phyloP scores from a whole-genome alignment of 2,113 vertebrate species.

The Microtus pennsylvanicus region DNA sequence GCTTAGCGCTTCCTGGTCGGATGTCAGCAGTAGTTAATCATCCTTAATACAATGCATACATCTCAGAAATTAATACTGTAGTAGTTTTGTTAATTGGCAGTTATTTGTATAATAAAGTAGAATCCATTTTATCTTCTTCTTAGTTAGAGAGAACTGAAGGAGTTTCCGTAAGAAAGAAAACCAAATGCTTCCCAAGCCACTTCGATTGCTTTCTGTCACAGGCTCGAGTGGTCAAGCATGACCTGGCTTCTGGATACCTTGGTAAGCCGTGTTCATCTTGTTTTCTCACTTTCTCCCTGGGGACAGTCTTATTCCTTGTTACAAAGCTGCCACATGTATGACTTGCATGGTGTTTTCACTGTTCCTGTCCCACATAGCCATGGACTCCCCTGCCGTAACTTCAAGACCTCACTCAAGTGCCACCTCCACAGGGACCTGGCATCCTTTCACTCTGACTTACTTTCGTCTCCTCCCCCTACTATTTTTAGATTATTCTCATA shows the following conservation, averaged over 20 bases:
- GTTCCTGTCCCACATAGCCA: not conserved
- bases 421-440: not conserved
- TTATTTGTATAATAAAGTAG: conserved; percentile 25
- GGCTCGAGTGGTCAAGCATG: not conserved
- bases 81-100: not conserved
- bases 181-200: not conserved
- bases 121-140: not conserved
- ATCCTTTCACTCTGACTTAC: not conserved
- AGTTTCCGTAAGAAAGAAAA: not conserved
- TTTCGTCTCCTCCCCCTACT: not conserved
- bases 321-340: not conserved
- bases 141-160: not conserved
- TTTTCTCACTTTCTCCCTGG: not conserved
- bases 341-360: not conserved
- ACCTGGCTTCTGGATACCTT: not conserved
- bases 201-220: not conserved
- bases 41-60: not conserved
- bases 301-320: not conserved
- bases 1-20: not conserved
- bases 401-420: not conserved
- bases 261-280: not conserved
- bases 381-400: not conserved
- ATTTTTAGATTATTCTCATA: not conserved
- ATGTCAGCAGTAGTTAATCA: conserved; percentile 23
- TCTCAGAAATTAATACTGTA: not conserved